Base-by-base conservation (phyloP, 2,888 invertebrate species). In the Amiota communis region DNA sequence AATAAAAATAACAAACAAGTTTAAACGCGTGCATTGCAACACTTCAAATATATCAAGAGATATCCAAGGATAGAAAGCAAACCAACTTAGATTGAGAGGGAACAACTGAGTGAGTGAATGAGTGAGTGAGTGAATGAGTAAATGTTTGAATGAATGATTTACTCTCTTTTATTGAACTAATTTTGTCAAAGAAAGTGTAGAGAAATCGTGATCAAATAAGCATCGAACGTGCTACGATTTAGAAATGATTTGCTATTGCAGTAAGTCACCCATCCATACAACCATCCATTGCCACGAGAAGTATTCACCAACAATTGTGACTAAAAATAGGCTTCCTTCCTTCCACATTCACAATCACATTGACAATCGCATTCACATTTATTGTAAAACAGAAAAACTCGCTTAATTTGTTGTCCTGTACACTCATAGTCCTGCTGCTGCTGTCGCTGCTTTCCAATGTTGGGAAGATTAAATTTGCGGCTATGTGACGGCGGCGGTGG, bases 191-290 rank as follows among this genome's bases (percentile, higher is more conserved):
- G 67, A 68, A 68, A 68, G 67, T 68, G 67, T 53, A 68, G 67
- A 53, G 53, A 65, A 68, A 68, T 68, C 67, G 67, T 68, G 67
- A 68, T 68, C 67, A 68, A 68, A 68, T 68, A 68, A 68, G 67
- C 67, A n/a, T 20, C 53, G 67, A 68, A 68, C 67, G 67, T 68
- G 67, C 67, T 51, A 53, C 53, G 67, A 53, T 68, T 68, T 68
- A 13, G 20, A 47, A 68, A 68, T 48, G 48, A 10, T 53, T 53
- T 59, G 59, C 59, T 68, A 53, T 51, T 68, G 67, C 13, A 68
- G 47, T 13, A 23, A 36, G 36, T 36, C 36, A 6, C 36, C 36
- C 36, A 36, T 6, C 3, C 36, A 36, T 6, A 2, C 36, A 0
- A 2, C 2, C 36, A 36, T 36, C 36, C 8, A 36, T 36, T 36